phyloP scores from a whole-genome alignment of 2,797 vertebrate genomes.

The Chrysocyon brachyurus region DNA sequence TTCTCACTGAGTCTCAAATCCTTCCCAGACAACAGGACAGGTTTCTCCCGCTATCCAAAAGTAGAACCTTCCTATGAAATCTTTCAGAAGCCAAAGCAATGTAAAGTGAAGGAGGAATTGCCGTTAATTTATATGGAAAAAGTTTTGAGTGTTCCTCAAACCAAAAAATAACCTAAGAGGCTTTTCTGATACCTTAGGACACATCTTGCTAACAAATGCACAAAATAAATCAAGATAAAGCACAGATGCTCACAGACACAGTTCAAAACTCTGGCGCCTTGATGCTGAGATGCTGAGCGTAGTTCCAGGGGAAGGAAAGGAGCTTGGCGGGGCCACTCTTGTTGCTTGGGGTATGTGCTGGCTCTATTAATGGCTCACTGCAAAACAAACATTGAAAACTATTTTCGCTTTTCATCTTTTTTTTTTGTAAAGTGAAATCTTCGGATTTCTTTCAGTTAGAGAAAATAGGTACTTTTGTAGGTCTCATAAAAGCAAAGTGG shows the following conservation, averaged over 20 bases:
- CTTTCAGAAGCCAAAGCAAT: background rate
- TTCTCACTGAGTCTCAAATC: background rate
- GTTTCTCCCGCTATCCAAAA: background rate
- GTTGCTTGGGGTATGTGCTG: background rate
- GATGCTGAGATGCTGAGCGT: background rate
- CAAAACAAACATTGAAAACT: background rate
- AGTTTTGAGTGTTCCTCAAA: background rate
- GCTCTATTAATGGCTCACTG: background rate
- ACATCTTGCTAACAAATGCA: background rate
- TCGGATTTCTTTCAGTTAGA: background rate
- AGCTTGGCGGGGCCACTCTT: background rate
- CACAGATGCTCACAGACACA: background rate
- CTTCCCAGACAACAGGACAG: slow-evolving; percentile 1
- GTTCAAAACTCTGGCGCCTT: background rate
- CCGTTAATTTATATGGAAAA: background rate
- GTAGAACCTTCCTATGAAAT: background rate
- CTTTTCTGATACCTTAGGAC: background rate
- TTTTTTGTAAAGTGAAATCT: background rate
- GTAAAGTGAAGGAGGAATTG: background rate
- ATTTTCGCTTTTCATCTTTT: background rate
- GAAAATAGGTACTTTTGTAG: background rate
- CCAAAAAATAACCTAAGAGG: background rate
- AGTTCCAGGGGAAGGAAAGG: background rate
- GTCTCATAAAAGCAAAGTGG: background rate
- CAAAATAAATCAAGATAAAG: background rate